These are phyloP conservation scores for Setipinna tenuifilis DNA, from an alignment of 2,797 vertebrate species.

Conservation along the genomic window DNA sequence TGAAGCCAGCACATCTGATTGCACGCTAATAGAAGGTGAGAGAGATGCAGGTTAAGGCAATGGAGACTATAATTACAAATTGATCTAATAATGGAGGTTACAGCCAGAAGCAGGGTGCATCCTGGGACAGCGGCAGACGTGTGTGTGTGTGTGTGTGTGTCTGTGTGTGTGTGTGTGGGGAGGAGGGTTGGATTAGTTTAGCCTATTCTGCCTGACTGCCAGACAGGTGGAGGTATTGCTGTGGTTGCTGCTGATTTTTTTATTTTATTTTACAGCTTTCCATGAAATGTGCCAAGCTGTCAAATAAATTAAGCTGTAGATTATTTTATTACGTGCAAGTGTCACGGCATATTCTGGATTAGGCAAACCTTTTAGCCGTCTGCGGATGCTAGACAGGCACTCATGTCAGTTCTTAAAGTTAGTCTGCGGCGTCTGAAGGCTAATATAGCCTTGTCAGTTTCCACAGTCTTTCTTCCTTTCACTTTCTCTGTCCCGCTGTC, in stretches of 20 bases:
- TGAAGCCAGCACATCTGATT: not conserved
- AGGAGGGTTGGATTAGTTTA: not conserved
- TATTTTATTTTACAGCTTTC: not conserved
- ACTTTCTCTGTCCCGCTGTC: not conserved
- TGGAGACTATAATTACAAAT: constrained; percentile 50
- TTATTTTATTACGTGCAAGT: not conserved
- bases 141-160: no score
- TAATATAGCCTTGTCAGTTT: constrained; percentile 2
- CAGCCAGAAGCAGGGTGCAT: constrained; percentile 15
- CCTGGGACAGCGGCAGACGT: not conserved
- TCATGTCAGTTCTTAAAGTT: not conserved
- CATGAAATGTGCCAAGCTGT: not conserved
- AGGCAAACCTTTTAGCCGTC: not conserved
- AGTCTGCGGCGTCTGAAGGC: not conserved
- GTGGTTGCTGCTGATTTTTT: not conserved
- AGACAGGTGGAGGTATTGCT: not conserved
- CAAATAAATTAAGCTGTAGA: not conserved
- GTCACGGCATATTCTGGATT: not conserved
- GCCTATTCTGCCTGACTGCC: not conserved
- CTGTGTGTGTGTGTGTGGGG: no score
- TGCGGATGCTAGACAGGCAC: not conserved
- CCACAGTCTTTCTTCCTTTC: not conserved
- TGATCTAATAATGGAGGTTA: constrained; percentile 43
- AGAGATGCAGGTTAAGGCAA: constrained; percentile 49
- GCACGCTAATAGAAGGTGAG: constrained; percentile 48